Conservation (phyloP, 2,888 invertebrate genomes). For the Parnassius apollo region DNA sequence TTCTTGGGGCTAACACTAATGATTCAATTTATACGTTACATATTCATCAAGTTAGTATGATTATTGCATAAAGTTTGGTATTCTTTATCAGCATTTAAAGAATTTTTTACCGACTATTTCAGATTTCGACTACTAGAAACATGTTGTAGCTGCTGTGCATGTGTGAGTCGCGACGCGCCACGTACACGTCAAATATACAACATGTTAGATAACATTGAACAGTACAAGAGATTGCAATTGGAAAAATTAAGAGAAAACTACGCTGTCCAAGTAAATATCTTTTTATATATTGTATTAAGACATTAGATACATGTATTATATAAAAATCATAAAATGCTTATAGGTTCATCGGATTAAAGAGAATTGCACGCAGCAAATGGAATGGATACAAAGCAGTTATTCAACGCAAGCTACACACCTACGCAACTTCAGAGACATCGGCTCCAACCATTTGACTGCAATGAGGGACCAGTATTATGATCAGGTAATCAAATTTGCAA, state of each 20-base stretch:
- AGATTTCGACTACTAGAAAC: conserved; percentile 87
- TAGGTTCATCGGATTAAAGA: conserved; percentile 94
- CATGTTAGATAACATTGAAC: conserved; percentile 94
- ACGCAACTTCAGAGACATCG: conserved; percentile 94
- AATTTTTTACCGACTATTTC: conserved; percentile 47
- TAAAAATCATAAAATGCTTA: conserved; percentile 19
- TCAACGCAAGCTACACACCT: conserved; percentile 92
- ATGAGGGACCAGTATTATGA: conserved; percentile 95
- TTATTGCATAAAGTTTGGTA: background rate
- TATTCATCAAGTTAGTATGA: conserved; percentile 85
- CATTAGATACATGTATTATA: background rate
- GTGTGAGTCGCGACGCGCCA: conserved; percentile 86
- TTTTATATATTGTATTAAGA: background rate
- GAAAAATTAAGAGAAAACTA: conserved; percentile 95
- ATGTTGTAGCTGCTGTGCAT: conserved; percentile 90
- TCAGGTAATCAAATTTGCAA: conserved; percentile 81
- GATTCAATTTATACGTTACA: conserved; percentile 86
- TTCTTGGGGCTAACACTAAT: conserved; percentile 91
- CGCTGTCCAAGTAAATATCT: conserved; percentile 86
- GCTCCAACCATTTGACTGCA: conserved; percentile 91
- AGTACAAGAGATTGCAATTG: conserved; percentile 93
- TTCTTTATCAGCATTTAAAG: background rate
- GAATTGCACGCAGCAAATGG: conserved; percentile 96
- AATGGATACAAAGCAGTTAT: conserved; percentile 96
- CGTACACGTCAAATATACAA: conserved; percentile 91